These are phyloP conservation scores for Poecilia velifera DNA, from an alignment of 2,797 vertebrate genomes.

Conservation along the genomic window DNA sequence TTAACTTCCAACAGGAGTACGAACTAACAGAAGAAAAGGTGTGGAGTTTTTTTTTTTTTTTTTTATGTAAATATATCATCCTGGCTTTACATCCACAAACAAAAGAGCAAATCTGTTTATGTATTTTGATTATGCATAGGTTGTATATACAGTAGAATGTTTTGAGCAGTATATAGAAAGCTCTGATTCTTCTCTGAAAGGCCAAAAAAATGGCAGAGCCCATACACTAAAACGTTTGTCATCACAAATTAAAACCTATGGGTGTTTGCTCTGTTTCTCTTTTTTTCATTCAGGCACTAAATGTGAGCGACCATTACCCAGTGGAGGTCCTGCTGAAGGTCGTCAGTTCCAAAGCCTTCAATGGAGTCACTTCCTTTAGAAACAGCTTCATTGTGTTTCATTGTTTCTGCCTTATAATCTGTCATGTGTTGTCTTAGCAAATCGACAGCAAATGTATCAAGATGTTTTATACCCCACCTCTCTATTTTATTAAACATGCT, in stretches of 20 bases:
- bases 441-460: not conserved
- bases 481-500: not conserved
- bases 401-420: constrained; percentile 6
- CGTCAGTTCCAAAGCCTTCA: not conserved
- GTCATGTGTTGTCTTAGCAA: constrained; percentile 9
- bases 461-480: not conserved
- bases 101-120: not conserved
- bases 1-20: constrained; percentile 74
- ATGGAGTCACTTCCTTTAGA: not conserved
- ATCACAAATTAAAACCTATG: not conserved
- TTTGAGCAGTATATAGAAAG: not conserved
- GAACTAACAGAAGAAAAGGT: constrained; percentile 75
- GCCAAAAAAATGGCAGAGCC: not conserved
- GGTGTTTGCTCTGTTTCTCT: not conserved
- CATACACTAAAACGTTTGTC: not conserved
- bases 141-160: not conserved
- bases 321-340: constrained; percentile 76
- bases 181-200: not conserved
- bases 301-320: constrained; percentile 82
- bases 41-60: constrained; percentile 1
- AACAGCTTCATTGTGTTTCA: not conserved
- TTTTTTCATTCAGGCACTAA: constrained; percentile 70
- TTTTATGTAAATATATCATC: not conserved
- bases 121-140: not conserved
- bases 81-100: not conserved